phyloP scores from a whole-genome alignment of 2,888 invertebrate genomes.

The Nasonia oneida region DNA sequence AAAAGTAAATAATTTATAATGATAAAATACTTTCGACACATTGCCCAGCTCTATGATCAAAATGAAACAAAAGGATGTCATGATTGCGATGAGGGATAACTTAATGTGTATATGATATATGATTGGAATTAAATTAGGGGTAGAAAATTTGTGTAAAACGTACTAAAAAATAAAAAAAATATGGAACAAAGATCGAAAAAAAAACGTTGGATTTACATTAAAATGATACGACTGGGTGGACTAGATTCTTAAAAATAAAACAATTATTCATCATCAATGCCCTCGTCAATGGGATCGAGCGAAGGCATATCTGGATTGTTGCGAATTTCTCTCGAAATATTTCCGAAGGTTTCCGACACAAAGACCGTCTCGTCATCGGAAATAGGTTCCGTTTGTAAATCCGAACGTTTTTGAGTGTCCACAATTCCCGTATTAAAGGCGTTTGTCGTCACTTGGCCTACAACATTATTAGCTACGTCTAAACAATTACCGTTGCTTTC shows the following conservation, averaged over 20 bases:
- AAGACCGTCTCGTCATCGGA: slow-evolving; percentile 51
- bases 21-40: background rate
- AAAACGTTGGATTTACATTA: slow-evolving; percentile 38
- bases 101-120: slow-evolving; percentile 21
- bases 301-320: slow-evolving; percentile 69
- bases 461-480: slow-evolving; percentile 60
- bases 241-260: slow-evolving; percentile 51
- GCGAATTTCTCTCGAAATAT: slow-evolving; percentile 69
- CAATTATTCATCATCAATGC: slow-evolving; percentile 55
- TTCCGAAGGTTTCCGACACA: slow-evolving; percentile 66
- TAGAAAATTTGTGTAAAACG: slow-evolving; percentile 6
- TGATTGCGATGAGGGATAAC: slow-evolving; percentile 25
- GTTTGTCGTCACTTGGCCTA: slow-evolving; percentile 62
- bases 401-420: slow-evolving; percentile 64
- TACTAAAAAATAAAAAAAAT: slow-evolving; percentile 21
- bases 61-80: slow-evolving; percentile 37
- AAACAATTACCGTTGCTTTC: slow-evolving; percentile 63
- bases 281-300: slow-evolving; percentile 65
- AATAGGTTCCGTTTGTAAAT: slow-evolving; percentile 58
- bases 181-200: slow-evolving; percentile 23
- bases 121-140: slow-evolving; percentile 4
- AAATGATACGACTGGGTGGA: slow-evolving; percentile 47
- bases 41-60: background rate
- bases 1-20: background rate
- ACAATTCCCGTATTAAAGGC: slow-evolving; percentile 68